Evolutionary conservation across 2,113 vertebrate species (phyloP).

Genomic region (Apeltes quadracus): DNA sequence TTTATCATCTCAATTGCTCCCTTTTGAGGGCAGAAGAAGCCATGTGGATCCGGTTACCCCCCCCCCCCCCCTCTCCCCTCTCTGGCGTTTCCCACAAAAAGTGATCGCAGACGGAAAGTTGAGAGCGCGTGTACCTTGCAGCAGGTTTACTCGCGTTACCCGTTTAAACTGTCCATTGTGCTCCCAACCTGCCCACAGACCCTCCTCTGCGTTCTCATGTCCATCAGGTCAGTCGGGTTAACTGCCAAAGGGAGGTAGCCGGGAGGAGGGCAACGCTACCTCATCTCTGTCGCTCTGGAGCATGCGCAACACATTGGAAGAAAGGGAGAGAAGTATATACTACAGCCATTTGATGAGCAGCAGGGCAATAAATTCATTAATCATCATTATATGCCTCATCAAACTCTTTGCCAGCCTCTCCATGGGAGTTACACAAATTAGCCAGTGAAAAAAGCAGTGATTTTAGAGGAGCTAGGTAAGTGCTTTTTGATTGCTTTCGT

Average conservation of each 20-base stretch:
- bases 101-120: conserved; percentile 84
- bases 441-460: conserved; percentile 98
- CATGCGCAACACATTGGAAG: conserved; percentile 78
- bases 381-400: conserved; percentile 99
- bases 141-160: conserved; percentile 83
- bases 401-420: conserved; percentile 99
- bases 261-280: conserved; percentile 71
- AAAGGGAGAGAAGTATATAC: conserved; percentile 86
- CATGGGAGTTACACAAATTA: conserved; percentile 99
- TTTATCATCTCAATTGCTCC: conserved; percentile 27
- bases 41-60: conserved; percentile 79
- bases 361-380: conserved; percentile 99
- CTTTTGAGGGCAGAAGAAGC: conserved; percentile 25
- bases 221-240: conserved; percentile 85
- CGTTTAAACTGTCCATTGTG: conserved; percentile 87
- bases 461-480: conserved; percentile 99
- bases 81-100: conserved; percentile 84
- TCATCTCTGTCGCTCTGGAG: conserved; percentile 76
- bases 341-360: conserved; percentile 94
- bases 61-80: too few relatives aligned
- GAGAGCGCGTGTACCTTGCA: conserved; percentile 81
- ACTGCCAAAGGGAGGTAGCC: conserved; percentile 74
- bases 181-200: conserved; percentile 73
- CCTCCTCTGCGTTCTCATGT: conserved; percentile 78
- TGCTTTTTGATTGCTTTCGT: conserved; percentile 99